Evolutionary conservation across 2,113 vertebrate species (phyloP).

Genomic region (Motacilla alba): DNA sequence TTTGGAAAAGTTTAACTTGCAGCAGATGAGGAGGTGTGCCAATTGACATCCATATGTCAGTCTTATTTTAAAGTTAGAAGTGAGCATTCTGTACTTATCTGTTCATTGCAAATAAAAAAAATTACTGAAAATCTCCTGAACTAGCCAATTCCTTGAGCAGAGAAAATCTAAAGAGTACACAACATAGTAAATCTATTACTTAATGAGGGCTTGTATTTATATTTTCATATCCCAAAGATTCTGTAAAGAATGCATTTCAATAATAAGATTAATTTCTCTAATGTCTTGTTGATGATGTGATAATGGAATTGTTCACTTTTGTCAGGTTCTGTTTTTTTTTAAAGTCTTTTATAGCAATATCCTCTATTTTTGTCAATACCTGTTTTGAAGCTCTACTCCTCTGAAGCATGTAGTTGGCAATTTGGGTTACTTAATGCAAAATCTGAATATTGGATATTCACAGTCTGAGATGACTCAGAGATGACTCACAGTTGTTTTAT

Average conservation of each 20-base stretch:
- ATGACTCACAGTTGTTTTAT: neutral
- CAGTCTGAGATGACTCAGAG: neutral
- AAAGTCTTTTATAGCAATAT: neutral
- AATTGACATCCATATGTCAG: neutral
- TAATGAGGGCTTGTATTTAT: neutral
- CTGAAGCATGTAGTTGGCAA: neutral
- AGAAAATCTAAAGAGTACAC: neutral
- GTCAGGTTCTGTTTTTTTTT: neutral
- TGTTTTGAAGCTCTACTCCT: neutral
- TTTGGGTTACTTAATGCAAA: neutral
- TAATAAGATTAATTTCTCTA: neutral
- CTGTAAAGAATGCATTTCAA: neutral
- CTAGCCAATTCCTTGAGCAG: neutral
- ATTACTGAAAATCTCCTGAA: neutral
- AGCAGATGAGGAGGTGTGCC: neutral
- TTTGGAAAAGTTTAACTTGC: neutral
- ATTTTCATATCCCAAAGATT: neutral
- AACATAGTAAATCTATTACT: neutral
- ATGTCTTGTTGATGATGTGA: neutral
- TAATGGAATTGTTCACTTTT: neutral
- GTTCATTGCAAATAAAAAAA: neutral
- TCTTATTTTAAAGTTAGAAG: constrained; percentile 17
- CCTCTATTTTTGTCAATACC: neutral
- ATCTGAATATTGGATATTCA: neutral
- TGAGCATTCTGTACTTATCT: constrained; percentile 14